phyloP scores from a whole-genome alignment of 30 jellyfish, hydroid and myxozoan species.

The Aurelia sp. region DNA sequence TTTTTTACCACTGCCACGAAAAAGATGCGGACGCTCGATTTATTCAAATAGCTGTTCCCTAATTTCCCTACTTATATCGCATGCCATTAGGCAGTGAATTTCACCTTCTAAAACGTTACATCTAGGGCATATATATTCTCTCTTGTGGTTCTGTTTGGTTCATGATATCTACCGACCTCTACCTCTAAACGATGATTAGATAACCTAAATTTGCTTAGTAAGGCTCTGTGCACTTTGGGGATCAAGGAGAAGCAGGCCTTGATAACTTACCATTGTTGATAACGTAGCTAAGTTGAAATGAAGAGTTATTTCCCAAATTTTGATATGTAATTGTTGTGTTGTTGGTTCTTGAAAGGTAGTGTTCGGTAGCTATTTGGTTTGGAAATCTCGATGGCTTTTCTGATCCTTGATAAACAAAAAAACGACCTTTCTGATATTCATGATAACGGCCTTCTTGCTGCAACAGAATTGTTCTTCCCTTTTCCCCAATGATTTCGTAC shows the following conservation, averaged over 20 bases:
- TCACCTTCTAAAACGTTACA: slow-evolving; percentile 7
- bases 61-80: slow-evolving; percentile 1
- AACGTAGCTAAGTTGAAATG: not conserved
- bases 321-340: not conserved
- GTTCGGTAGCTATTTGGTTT: not conserved
- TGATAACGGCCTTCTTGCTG: not conserved
- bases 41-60: no score
- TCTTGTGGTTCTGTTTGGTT: no score
- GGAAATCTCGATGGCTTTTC: not conserved
- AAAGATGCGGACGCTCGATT: no score
- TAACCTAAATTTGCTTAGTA: no score
- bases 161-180: no score
- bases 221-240: no score
- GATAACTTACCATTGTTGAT: not conserved
- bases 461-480: not conserved
- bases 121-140: not conserved
- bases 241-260: no score
- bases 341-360: not conserved
- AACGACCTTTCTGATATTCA: not conserved
- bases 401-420: not conserved
- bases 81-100: slow-evolving; percentile 6
- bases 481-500: not conserved
- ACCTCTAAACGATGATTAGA: no score
- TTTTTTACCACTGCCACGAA: no score
- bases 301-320: not conserved